Evolutionary conservation across 2,113 vertebrate species (phyloP), one percentile per base, ranked within the genome.

Genomic region (Otocyon megalotis): DNA sequence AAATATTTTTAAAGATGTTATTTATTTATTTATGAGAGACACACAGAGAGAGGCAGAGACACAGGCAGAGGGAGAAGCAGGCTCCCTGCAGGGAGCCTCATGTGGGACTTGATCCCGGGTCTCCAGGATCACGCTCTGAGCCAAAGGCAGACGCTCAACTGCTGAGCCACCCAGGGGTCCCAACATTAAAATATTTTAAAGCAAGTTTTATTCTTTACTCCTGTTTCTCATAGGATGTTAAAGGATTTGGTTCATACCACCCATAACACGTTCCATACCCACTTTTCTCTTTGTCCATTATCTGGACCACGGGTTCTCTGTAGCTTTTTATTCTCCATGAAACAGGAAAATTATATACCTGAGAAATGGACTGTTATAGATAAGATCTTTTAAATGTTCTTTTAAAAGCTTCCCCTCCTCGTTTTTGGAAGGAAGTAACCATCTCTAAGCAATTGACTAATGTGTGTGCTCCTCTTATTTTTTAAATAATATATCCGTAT

Each of bases 401-500:
- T 76, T 22, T 20, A 69, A 74, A 88, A 65, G 35, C 5, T 8
- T 35, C 8, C 28, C 35, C 20, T 24, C 12, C 5, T 0, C 50
- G 8, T 65, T 82, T 82, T 43, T 32, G 14, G 32, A 67, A 77
- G 19, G 12, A 76, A n/a, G 12, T 24, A 69, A 35, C 6, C 32
- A 56, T 28, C 30, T 84, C 30, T 74, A 94, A 94, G 35, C 35
- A 81, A 86, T 9, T 22, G 37, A 37, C 50, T 82, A 32, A 56
- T 28, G 10, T 35, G 22, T 67, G 19, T 72, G 48, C 22, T 35
- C 15, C 15, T n/a, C 54, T 60, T 77, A 37, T 32, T 79, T 84
- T 92, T 84, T 11, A 92, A 76, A 88, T 88, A 50, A n/a, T 53
- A 69, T 43, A 60, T 19, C 67, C 60, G 71, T 28, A 13, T 28